phyloP scores from a whole-genome alignment of 2,113 vertebrate species.

The Tenrec ecaudatus region DNA sequence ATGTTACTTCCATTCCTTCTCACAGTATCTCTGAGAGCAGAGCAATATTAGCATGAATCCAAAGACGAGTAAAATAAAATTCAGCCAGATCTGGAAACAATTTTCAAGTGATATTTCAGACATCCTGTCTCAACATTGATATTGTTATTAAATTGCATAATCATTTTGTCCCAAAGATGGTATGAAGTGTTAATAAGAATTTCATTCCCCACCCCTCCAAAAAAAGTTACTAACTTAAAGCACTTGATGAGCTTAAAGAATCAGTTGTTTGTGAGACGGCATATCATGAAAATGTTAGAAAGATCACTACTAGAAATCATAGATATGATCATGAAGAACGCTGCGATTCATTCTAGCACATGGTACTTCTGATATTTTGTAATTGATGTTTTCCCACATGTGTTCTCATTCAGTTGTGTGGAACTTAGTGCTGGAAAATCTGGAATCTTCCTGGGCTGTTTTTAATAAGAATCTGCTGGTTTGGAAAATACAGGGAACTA shows the following conservation, averaged over 20 bases:
- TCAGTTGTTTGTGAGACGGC: background rate
- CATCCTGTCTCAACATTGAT: background rate
- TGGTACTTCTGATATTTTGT: background rate
- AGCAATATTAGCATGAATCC: background rate
- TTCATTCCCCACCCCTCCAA: background rate
- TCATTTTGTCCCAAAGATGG: background rate
- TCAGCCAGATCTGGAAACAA: background rate
- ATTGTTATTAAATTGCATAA: background rate
- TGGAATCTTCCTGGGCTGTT: constrained; percentile 35
- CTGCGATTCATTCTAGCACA: background rate
- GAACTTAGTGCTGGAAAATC: constrained; percentile 52
- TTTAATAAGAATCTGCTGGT: constrained; percentile 60
- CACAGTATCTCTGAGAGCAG: background rate
- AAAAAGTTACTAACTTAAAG: background rate
- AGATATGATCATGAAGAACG: background rate
- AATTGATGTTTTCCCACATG: constrained; percentile 13
- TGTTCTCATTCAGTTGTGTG: constrained; percentile 51
- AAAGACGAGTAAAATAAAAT: background rate
- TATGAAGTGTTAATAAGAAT: constrained; percentile 9
- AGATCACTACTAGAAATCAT: background rate
- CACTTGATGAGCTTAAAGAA: background rate
- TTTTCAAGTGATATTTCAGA: background rate
- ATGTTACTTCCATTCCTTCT: background rate
- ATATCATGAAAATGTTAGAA: constrained; percentile 34
- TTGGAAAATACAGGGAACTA: constrained; percentile 53